These are phyloP conservation scores for Picathartes gymnocephalus DNA, from an alignment of 2,113 vertebrate genomes.

Conservation along the genomic window DNA sequence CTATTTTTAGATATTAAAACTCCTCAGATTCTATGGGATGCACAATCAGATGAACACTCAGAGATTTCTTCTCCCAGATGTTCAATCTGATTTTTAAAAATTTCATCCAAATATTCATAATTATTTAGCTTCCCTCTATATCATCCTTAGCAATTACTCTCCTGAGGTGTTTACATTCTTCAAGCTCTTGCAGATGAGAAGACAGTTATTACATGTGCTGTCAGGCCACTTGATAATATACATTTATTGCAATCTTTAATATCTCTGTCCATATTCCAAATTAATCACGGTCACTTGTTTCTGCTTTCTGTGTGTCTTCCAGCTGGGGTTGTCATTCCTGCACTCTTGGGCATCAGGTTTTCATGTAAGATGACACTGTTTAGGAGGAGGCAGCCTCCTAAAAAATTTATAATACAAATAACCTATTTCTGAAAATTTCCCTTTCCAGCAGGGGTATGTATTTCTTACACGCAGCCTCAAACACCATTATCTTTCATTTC, in stretches of 20 bases:
- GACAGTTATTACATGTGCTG: neutral
- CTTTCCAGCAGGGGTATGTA: neutral
- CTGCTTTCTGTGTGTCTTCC: neutral
- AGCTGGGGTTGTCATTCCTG: neutral
- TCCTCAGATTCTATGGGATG: neutral
- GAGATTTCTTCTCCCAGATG: constrained; percentile 14
- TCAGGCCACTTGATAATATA: neutral
- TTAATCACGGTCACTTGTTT: neutral
- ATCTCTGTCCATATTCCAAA: neutral
- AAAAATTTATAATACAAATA: neutral
- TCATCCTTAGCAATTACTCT: constrained; percentile 28
- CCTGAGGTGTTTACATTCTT: constrained; percentile 28
- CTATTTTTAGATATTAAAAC: constrained; percentile 32
- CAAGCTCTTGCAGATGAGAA: neutral
- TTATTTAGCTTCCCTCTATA: neutral
- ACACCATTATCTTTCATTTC: neutral
- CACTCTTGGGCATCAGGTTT: neutral
- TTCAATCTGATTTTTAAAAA: neutral
- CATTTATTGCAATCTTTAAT: neutral
- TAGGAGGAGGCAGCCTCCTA: neutral
- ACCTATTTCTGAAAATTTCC: neutral
- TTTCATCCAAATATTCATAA: neutral
- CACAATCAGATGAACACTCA: constrained; percentile 6
- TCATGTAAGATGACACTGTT: neutral
- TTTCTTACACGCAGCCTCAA: neutral